Evolutionary conservation across 2,888 invertebrate genomes (phyloP).

Genomic region (Lasioglossum calceatum): DNA sequence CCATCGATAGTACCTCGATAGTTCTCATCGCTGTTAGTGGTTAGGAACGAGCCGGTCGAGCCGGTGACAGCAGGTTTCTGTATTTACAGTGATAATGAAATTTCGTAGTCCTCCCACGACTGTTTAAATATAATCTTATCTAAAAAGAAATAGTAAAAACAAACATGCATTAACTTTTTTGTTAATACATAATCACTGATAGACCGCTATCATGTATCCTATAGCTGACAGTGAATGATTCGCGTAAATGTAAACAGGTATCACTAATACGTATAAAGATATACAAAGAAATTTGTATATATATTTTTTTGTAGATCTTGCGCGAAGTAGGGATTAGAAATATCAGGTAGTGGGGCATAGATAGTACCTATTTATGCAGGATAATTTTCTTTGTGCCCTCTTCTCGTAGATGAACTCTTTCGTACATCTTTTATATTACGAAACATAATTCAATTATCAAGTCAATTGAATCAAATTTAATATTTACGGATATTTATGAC

Average conservation of each 20-base stretch:
- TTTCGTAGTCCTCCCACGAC: neutral
- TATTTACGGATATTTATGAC: neutral
- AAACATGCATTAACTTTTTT: neutral
- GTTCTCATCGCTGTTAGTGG: too few relatives aligned
- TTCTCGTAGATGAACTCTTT: neutral
- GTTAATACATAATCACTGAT: neutral
- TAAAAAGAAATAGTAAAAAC: neutral
- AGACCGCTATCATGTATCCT: neutral
- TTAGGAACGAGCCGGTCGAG: neutral
- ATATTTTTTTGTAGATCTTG: neutral
- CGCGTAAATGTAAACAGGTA: neutral
- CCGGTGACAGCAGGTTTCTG: neutral
- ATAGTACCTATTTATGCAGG: neutral
- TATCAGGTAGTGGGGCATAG: neutral
- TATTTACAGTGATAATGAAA: neutral
- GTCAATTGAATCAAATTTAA: neutral
- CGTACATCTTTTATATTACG: neutral
- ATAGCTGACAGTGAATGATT: neutral
- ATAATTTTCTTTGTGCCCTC: neutral
- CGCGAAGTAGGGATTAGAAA: neutral
- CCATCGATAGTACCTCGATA: too few relatives aligned
- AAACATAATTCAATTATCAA: too few relatives aligned
- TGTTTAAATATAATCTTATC: neutral
- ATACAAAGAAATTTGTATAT: neutral
- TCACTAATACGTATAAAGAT: neutral